phyloP scores from a whole-genome alignment of 1,140 invertebrate genomes.

The Heliconius himera region DNA sequence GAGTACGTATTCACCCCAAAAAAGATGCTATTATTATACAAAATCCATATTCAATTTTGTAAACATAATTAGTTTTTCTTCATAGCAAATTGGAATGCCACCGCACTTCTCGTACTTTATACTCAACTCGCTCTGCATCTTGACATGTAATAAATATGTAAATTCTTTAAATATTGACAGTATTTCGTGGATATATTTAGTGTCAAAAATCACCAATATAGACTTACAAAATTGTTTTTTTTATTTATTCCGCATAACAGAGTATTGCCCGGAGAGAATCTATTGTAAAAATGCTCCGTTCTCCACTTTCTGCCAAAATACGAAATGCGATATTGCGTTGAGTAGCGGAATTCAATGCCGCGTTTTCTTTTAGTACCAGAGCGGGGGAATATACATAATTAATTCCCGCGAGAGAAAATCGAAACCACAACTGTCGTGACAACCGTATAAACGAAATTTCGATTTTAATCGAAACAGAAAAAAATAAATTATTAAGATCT shows the following conservation, averaged over 20 bases:
- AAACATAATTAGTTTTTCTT: neutral
- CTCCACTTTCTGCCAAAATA: no score
- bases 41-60: neutral
- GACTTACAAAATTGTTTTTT: neutral
- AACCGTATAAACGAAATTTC: neutral
- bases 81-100: neutral
- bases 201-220: neutral
- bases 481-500: neutral
- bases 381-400: no score
- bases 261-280: no score
- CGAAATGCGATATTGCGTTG: no score
- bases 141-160: slow-evolving; percentile 10
- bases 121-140: neutral
- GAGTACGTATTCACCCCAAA: no score
- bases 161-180: neutral
- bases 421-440: no score
- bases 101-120: neutral
- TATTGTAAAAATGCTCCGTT: no score
- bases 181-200: neutral
- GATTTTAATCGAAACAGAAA: neutral
- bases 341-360: no score
- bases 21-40: neutral
- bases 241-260: no score
- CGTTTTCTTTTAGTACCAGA: no score
- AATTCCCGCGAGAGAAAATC: no score